phyloP scores from a whole-genome alignment of 2,113 vertebrate genomes.

The Brachypodius melanocephalos region DNA sequence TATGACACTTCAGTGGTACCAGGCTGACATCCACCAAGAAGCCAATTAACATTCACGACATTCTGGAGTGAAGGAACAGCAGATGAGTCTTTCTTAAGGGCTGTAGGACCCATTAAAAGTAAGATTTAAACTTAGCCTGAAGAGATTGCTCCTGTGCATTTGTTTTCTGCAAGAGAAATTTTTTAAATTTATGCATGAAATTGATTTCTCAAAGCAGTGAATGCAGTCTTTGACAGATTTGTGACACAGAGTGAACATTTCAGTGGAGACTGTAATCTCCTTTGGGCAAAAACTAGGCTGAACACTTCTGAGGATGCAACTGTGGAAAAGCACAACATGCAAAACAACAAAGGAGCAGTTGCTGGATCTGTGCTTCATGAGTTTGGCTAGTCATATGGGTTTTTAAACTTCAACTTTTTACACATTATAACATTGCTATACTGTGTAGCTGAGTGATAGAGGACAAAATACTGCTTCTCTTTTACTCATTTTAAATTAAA shows the following conservation, averaged over 20 bases:
- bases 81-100: neutral
- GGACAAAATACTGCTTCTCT: rapidly evolving
- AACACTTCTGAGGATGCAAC: neutral
- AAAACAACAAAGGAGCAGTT: neutral
- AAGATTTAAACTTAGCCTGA: neutral
- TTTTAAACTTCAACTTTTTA: neutral
- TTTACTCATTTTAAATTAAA: neutral
- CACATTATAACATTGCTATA: neutral
- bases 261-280: neutral
- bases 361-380: neutral
- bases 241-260: neutral
- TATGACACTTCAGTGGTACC: neutral
- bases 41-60: neutral
- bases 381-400: neutral
- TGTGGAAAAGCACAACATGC: neutral
- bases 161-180: slow-evolving; percentile 9
- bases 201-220: neutral
- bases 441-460: neutral
- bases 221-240: neutral
- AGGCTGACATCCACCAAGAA: neutral
- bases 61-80: neutral
- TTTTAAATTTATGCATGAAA: neutral
- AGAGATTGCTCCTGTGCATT: neutral
- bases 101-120: neutral
- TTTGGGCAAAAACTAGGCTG: neutral